Conservation (phyloP, 2,113 vertebrate species). For the Marmota flaviventris region DNA sequence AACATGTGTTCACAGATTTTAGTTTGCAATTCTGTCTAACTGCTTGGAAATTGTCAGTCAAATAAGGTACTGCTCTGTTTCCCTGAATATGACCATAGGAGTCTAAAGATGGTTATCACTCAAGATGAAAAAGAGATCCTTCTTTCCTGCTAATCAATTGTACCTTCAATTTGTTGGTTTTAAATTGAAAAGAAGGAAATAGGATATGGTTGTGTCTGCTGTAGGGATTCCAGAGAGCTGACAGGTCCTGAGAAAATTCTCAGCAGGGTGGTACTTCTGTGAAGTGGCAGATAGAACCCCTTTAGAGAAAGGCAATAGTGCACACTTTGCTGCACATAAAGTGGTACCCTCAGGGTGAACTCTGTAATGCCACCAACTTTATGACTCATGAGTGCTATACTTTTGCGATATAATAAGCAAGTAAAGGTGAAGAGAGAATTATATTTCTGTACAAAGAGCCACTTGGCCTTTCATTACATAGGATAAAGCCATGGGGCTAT, state of each 20-base stretch:
- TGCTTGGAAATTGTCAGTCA: neutral
- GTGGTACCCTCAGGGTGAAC: neutral
- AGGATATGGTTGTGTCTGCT: neutral
- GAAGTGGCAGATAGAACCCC: slow-evolving; percentile 51
- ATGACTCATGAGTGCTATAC: slow-evolving; percentile 45
- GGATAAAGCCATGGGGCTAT: neutral
- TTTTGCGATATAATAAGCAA: slow-evolving; percentile 66
- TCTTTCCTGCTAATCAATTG: neutral
- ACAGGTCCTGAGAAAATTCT: slow-evolving; percentile 17
- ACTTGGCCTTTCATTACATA: slow-evolving; percentile 44
- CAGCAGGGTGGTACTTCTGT: slow-evolving; percentile 13
- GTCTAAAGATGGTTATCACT: rapidly evolving
- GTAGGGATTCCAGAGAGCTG: neutral
- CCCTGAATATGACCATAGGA: neutral
- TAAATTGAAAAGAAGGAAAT: slow-evolving; percentile 1
- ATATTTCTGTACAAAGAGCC: slow-evolving; percentile 32
- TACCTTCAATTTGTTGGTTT: neutral
- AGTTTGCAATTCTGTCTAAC: neutral
- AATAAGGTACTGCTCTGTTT: neutral
- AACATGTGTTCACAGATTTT: neutral
- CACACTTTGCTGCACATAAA: slow-evolving; percentile 55
- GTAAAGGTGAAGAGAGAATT: slow-evolving; percentile 41
- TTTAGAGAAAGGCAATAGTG: slow-evolving; percentile 60
- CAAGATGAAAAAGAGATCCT: rapidly evolving
- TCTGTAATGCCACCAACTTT: slow-evolving; percentile 47